These are phyloP conservation scores for Pemphredon lugubris DNA, from an alignment of 2,888 invertebrate genomes.

Conservation along the genomic window DNA sequence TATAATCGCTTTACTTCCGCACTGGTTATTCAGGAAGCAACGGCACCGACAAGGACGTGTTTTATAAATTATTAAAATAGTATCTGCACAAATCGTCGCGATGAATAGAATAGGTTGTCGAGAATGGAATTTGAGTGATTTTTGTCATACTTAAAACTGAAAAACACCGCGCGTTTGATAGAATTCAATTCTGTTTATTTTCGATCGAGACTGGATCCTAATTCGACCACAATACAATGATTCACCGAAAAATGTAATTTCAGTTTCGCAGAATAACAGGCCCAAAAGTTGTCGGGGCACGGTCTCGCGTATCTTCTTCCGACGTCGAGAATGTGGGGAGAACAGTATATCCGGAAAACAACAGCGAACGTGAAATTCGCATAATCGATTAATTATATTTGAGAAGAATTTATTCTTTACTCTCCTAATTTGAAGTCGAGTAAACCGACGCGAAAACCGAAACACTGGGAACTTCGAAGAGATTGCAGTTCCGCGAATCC, in stretches of 20 bases:
- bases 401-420: no score
- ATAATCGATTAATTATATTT: no score
- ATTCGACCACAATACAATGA: conserved; percentile 30
- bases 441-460: no score
- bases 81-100: background rate
- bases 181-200: conserved; percentile 21
- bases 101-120: no score
- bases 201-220: conserved; percentile 13
- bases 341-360: no score
- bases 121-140: no score
- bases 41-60: conserved; percentile 12
- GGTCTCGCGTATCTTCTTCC: conserved; percentile 6
- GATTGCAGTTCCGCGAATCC: background rate
- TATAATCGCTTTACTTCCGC: conserved; percentile 9
- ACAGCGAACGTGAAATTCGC: no score
- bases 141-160: no score
- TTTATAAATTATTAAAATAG: conserved; percentile 17
- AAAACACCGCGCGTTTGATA: no score
- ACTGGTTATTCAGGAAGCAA: conserved; percentile 1
- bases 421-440: no score
- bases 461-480: no score
- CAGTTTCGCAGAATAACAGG: conserved; percentile 13
- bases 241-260: conserved; percentile 16
- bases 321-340: background rate
- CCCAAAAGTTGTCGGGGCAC: conserved; percentile 12